Base-by-base conservation (phyloP, 2,888 invertebrate genomes). In the Dinocampus coccinellae region DNA sequence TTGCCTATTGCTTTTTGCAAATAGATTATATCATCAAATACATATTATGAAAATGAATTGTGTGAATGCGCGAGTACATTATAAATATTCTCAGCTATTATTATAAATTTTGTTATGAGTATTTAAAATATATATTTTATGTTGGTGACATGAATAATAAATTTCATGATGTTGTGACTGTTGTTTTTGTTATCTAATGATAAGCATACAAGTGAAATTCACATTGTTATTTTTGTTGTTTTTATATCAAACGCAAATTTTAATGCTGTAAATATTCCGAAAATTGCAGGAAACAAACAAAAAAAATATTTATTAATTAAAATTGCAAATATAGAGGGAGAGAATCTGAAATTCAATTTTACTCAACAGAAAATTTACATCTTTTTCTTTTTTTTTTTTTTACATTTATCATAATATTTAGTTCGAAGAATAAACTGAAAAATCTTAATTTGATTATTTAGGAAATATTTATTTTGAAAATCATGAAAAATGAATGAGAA, bases 401-500 rank as follows among this genome's bases (percentile, higher is more conserved):
- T n/a, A n/a, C n/a, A n/a, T n/a, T n/a, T n/a, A n/a, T n/a, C n/a
- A n/a, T n/a, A n/a, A n/a, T n/a, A n/a, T n/a, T n/a, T n/a, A n/a
- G n/a, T n/a, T n/a, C n/a, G n/a, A n/a, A n/a, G n/a, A n/a, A n/a
- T n/a, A n/a, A n/a, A n/a, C n/a, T n/a, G n/a, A n/a, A n/a, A n/a
- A n/a, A n/a, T n/a, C n/a, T n/a, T n/a, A n/a, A n/a, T n/a, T n/a
- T n/a, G n/a, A n/a, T n/a, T n/a, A n/a, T n/a, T n/a, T n/a, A n/a
- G n/a, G n/a, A n/a, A n/a, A n/a, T n/a, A n/a, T n/a, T n/a, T n/a
- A n/a, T n/a, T n/a, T n/a, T n/a, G n/a, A n/a, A 16, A 16, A 47
- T 16, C 16, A 16, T 9, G 10, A 13, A 47, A 53, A 70, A 16
- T 61, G 65, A 65, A 52, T 58, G 68, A 62, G 62, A 71, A 39